These are phyloP conservation scores for Druceiella hillmani DNA, from an alignment of 2,888 invertebrate genomes.

Conservation along the genomic window DNA sequence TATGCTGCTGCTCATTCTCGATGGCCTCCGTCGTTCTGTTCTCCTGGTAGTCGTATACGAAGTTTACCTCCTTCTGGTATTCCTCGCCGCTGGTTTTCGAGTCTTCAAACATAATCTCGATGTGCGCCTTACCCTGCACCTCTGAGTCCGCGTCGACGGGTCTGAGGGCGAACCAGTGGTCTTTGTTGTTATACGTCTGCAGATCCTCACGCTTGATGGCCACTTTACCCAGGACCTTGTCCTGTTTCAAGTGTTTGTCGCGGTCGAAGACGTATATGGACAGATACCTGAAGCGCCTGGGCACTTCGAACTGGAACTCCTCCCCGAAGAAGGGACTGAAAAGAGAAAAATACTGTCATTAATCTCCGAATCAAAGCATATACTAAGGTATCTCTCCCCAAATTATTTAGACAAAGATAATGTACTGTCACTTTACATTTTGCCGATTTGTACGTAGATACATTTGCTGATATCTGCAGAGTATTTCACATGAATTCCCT, in stretches of 20 bases:
- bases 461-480: no score
- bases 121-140: conserved; percentile 85
- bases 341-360: conserved; percentile 29
- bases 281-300: conserved; percentile 81
- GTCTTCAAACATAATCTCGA: conserved; percentile 69
- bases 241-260: conserved; percentile 77
- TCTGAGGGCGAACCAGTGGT: conserved; percentile 86
- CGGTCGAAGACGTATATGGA: conserved; percentile 86
- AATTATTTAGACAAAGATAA: no score
- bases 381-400: no score
- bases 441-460: no score
- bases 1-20: no score
- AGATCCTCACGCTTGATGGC: conserved; percentile 85
- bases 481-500: no score
- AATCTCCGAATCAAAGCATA: background rate
- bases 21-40: conserved; percentile 2
- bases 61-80: background rate
- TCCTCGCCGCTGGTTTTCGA: conserved; percentile 30
- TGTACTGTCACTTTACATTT: no score
- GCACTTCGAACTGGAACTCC: conserved; percentile 91
- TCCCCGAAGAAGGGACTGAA: conserved; percentile 86
- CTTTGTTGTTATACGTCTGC: conserved; percentile 82
- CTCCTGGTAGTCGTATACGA: background rate
- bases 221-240: conserved; percentile 74
- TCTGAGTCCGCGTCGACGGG: conserved; percentile 87